Conservation (phyloP, 2,797 vertebrate species). For the Anisognathus igniventris region DNA sequence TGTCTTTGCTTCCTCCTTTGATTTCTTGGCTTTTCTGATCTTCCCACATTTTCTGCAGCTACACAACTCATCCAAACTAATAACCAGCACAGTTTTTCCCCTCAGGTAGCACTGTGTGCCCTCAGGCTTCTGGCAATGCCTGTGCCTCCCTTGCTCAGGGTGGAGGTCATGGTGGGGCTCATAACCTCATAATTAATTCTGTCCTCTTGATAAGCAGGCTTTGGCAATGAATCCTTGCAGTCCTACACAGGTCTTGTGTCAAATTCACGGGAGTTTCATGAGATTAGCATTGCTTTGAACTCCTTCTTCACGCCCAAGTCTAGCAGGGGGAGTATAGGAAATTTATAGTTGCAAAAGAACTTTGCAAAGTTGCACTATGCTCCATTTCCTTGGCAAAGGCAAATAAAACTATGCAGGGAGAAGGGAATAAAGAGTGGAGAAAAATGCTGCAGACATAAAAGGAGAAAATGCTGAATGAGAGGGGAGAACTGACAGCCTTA, state of each 20-base stretch:
- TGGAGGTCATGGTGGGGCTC: neutral
- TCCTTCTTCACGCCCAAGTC: neutral
- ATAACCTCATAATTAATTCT: neutral
- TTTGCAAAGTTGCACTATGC: rapidly evolving
- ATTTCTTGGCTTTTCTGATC: neutral
- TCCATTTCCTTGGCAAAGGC: neutral
- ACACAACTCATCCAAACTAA: neutral
- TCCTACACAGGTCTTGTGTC: rapidly evolving
- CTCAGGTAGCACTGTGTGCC: rapidly evolving
- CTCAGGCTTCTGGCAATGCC: neutral
- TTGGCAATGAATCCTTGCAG: neutral
- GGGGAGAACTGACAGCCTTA: neutral
- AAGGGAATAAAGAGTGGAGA: neutral
- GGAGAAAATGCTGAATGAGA: neutral
- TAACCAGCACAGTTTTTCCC: neutral
- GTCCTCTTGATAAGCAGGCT: neutral
- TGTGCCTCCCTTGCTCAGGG: neutral
- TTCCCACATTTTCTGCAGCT: neutral
- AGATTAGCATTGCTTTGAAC: neutral
- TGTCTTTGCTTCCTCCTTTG: neutral
- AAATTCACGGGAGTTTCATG: rapidly evolving
- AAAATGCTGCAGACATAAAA: neutral
- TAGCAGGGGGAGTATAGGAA: neutral
- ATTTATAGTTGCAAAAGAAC: neutral
- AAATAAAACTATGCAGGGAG: neutral